Percentiles rank a stretch among this genome's conserved stretches.
Evolutionary conservation across 2,797 vertebrate species (phyloP).

Genomic region (Pseudochromis fuscus): DNA sequence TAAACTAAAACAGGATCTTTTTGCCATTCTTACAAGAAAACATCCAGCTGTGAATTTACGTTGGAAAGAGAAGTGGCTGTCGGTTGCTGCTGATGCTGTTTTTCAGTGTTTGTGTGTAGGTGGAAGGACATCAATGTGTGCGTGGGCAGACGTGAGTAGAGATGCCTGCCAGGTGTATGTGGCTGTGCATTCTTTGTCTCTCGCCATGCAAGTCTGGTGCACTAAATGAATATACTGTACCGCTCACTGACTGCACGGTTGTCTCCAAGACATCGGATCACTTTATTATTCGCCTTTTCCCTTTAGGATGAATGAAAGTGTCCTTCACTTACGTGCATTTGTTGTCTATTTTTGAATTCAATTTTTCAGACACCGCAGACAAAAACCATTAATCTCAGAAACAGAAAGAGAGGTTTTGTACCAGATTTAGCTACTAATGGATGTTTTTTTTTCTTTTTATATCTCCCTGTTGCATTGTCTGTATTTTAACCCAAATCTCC

Average conservation of each 20-base stretch:
- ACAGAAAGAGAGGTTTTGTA: slow-evolving; percentile 9
- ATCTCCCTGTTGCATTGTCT: slow-evolving; percentile 35
- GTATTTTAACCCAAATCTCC: slow-evolving; percentile 29
- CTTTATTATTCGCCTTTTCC: slow-evolving; percentile 26
- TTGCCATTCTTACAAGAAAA: slow-evolving; percentile 1
- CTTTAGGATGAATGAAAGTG: slow-evolving; percentile 29
- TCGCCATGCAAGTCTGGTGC: slow-evolving; percentile 51
- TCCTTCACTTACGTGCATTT: slow-evolving; percentile 33
- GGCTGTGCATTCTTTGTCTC: slow-evolving; percentile 71
- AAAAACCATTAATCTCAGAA: slow-evolving; percentile 37
- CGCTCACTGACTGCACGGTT: slow-evolving; percentile 24
- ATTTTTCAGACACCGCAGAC: slow-evolving; percentile 25
- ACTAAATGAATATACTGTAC: slow-evolving; percentile 51
- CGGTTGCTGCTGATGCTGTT: slow-evolving; percentile 55
- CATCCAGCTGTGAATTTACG: slow-evolving; percentile 34
- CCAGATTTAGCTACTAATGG: slow-evolving; percentile 43
- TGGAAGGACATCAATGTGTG: slow-evolving; percentile 72
- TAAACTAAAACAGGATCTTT: slow-evolving; percentile 21
- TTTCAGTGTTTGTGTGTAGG: slow-evolving; percentile 76
- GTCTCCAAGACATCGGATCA: slow-evolving; percentile 19
- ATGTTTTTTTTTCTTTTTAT: slow-evolving; percentile 40
- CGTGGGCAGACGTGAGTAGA: slow-evolving; percentile 78
- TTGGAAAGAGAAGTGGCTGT: slow-evolving; percentile 23
- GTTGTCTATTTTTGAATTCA: slow-evolving; percentile 29
- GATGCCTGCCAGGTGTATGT: slow-evolving; percentile 78